Base-by-base conservation (phyloP, 1,140 invertebrate genomes). In the Diachasmimorpha longicaudata region DNA sequence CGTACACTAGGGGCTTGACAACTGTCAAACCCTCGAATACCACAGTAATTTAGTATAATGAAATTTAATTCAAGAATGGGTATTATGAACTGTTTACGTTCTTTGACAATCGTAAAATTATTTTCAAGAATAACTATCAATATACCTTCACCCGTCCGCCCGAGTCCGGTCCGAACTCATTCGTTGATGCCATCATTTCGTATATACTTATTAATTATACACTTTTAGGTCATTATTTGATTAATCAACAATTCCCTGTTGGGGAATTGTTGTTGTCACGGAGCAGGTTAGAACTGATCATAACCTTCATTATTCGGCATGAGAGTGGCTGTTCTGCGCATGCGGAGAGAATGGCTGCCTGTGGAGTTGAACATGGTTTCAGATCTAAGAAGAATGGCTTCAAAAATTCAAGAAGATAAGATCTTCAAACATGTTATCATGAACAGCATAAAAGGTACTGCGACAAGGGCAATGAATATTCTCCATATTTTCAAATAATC, bases 1-100 rank as follows among this genome's bases (percentile, higher is more conserved):
- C 99, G 89, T 98, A 99, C 4, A 99, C 94, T 84, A 99, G 95
- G 16, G 98, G 97, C 85, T 99, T 99, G 0, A 99, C 92, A 79
- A 99, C 95, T 4, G 94, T 95, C 2, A 97, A 86, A 66, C 97
- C 97, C 94, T 98, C 63, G 70, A 75, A 77, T 70, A 77, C 39
- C 39, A 19, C 58, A 31, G 69, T 39, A 48, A 69, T 73, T 75
- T 48, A 13, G 14, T 72, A 48, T 36, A 63, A 74, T 42, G 72
- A 69, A 76, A 44, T 75, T 70, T 36, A 25, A 52, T 39, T 58
- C 14, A 37, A 67, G 72, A 58, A 55, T 55, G 4, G 48, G 10
- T 14, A 55, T 16, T 55, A 55, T 48, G 14, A 25, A n/a, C 13
- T 23, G 23, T 44, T 52, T 37, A 68, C 21, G 36, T 9, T 70